Base-by-base conservation (phyloP, 2,113 vertebrate genomes). In the Tyrannus savana region DNA sequence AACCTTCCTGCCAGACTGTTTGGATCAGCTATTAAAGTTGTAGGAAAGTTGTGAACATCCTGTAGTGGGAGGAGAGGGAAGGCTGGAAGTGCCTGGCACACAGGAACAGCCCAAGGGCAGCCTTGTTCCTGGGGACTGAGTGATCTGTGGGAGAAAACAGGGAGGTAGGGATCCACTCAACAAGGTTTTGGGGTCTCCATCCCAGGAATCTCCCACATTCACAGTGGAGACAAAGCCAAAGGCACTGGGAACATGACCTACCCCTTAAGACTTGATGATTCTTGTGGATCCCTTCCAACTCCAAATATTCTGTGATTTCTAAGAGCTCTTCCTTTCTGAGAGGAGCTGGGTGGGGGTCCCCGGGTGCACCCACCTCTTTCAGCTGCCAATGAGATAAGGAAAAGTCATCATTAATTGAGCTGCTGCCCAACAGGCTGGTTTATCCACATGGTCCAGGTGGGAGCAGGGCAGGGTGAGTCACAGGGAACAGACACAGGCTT, bases 11-110 rank as follows among this genome's bases (percentile, higher is more conserved):
- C 37, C 84, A 66, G 63, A 15, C 55, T 79, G 42, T 89, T 74
- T 59, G 69, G 84, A 90, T 77, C 92, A 92, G 72, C 86, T 95
- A 90, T 90, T 96, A 92, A 86, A 95, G 79, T 75, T 75, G 24
- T 37, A 31, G 42, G 30, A 64, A 90, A 83, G 49, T 80, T 53
- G 72, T 66, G 79, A 71, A 83, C 44, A 7, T 5, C 27, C 44
- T 62, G 21, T 30, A 13, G 44, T 37, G 49, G 81, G 6, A 37
- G 3, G 1, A 14, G 19, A 49, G 71, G 67, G 76, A 82, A 83
- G 67, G 62, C 69, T 41, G 27, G 44, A 62, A 49, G 55, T 17
- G 28, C 11, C 49, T 82, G 71, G 52, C 8, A 12, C 9, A 10
- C 7, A 37, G 50, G 46, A 73, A 7, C 19, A 44, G 69, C 39